phyloP scores from a whole-genome alignment of 2,113 vertebrate species.

The Pelobates fuscus region DNA sequence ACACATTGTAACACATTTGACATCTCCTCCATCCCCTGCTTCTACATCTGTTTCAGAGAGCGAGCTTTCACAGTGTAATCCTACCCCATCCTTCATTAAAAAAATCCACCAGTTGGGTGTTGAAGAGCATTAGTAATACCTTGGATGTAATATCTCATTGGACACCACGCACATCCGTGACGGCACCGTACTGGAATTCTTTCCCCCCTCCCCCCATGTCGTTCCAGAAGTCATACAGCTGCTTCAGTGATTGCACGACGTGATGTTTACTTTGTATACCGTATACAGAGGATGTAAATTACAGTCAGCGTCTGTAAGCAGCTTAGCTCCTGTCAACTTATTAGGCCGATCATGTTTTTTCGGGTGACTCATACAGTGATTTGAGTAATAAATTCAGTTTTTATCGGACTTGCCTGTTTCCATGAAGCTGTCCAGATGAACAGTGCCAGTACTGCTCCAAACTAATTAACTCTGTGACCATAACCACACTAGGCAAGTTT shows the following conservation, averaged over 20 bases:
- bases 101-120: not conserved
- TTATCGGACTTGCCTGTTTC: conserved; percentile 18
- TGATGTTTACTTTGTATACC: not conserved
- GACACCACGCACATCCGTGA: not conserved
- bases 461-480: not conserved
- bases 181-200: not conserved
- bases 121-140: not conserved
- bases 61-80: not conserved
- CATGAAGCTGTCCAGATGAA: conserved; percentile 28
- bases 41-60: too few relatives aligned
- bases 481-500: too few relatives aligned
- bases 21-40: too few relatives aligned
- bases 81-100: not conserved
- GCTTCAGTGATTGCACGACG: not conserved
- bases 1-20: too few relatives aligned
- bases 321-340: conserved; percentile 28
- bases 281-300: not conserved
- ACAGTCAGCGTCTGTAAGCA: conserved; percentile 3
- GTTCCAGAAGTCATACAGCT: not conserved
- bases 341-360: conserved; percentile 20
- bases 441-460: not conserved
- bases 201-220: not conserved
- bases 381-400: not conserved
- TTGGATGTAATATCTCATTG: not conserved
- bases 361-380: not conserved